Evolutionary conservation across 2,113 vertebrate genomes (phyloP).

Genomic region (Elanoides forficatus): DNA sequence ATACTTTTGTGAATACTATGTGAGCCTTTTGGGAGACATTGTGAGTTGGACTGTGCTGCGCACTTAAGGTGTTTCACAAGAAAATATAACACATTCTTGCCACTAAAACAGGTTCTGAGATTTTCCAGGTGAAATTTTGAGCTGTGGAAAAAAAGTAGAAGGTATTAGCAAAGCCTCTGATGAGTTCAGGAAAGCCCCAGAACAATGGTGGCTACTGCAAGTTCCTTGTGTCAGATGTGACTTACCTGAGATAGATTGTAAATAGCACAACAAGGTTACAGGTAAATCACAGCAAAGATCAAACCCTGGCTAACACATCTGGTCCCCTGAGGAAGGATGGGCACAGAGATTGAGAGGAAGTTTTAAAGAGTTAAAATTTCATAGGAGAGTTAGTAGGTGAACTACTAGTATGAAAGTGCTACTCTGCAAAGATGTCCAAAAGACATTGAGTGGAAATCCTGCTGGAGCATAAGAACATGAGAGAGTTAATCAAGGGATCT

Average conservation of each 20-base stretch:
- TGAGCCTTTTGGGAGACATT: neutral
- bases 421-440: neutral
- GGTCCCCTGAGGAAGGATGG: neutral
- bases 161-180: neutral
- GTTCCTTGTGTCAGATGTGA: neutral
- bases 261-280: neutral
- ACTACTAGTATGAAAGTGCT: neutral
- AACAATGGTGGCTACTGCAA: neutral
- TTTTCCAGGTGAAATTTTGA: neutral
- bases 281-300: neutral
- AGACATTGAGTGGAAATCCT: neutral
- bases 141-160: neutral
- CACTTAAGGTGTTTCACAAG: neutral
- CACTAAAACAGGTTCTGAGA: neutral
- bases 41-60: neutral
- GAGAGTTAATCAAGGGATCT: neutral
- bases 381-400: neutral
- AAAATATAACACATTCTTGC: neutral
- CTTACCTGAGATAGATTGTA: neutral
- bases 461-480: neutral
- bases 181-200: neutral
- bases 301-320: neutral
- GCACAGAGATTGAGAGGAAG: neutral
- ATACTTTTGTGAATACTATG: neutral
- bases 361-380: neutral